Base-by-base conservation (phyloP, 2,888 invertebrate species). In the Campopleginae sp. region DNA sequence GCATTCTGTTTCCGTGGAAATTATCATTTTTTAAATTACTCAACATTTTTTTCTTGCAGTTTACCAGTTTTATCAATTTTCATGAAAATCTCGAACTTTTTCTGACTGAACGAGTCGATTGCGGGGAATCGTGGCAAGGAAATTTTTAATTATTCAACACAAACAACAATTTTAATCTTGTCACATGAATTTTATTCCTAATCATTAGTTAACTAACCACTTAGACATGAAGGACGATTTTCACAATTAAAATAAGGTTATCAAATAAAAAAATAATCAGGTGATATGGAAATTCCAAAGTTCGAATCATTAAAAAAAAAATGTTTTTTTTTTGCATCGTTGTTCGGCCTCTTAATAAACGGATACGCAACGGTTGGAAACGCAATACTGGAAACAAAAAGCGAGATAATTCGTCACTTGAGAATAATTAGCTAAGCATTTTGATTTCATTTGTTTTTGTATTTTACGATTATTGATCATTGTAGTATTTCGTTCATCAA, bases 301-400 rank as follows among this genome's bases (percentile, higher is more conserved):
- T 54, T 19, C 1, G 5, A 42, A 14, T 23, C 38, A 44, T 14
- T 66, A 27, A 2, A 0, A 31, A 61, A 61, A 58, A 58, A 3
- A 10, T 27, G 0, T 5, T 8, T 14, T 33, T 17, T 17, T 33
- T 63, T 10, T 63, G 17, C 14, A 33, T 33, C 8, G 33, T n/a
- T 7, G 63, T 0, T n/a, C 8, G n/a, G 17, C 1, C 31, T 31
- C 19, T 23, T 54, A 72, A 33, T 54, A 72, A 33, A 51, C 66
- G 10, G 1, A 27, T 12, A 77, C 77, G 19, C 77, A 77, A 66
- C 27, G 10, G n/a, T 51, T 51, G 27, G 19, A 10, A 54, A 77
- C 17, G 77, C 77, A 77, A 38, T 66, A 54, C 77, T 77, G 54
- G 0, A 66, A 77, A 66, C 17, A 19, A 0, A 12, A 23, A 14